phyloP scores from a whole-genome alignment of 2,113 vertebrate species.

The Sardina pilchardus region DNA sequence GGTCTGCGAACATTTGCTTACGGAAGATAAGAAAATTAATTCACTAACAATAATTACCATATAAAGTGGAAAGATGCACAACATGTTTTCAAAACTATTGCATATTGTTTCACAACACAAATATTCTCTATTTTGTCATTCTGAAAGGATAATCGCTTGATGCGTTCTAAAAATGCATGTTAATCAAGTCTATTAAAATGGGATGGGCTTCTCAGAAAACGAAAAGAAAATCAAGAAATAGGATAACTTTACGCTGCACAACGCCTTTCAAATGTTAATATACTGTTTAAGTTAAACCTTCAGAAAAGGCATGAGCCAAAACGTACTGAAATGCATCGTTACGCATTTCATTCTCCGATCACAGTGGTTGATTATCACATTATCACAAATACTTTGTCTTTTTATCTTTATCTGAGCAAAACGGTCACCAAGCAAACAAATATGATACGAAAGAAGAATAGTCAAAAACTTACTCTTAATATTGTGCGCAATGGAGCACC shows the following conservation, averaged over 20 bases:
- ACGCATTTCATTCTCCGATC: not conserved
- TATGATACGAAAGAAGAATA: slow-evolving; percentile 11
- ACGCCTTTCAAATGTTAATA: too few relatives aligned
- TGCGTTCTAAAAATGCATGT: not conserved
- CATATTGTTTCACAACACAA: not conserved
- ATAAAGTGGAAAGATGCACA: not conserved
- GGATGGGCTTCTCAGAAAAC: not conserved
- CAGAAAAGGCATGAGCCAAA: not conserved
- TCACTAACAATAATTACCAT: too few relatives aligned
- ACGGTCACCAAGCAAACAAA: not conserved
- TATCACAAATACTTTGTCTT: not conserved
- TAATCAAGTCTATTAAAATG: not conserved
- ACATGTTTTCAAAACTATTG: not conserved
- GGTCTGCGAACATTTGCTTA: too few relatives aligned
- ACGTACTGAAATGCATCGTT: not conserved
- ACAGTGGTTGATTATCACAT: not conserved
- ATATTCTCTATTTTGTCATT: not conserved
- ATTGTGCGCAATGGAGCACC: slow-evolving; percentile 71
- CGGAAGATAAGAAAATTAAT: too few relatives aligned
- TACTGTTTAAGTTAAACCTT: not conserved
- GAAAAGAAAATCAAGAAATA: not conserved
- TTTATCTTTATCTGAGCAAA: not conserved
- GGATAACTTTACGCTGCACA: too few relatives aligned
- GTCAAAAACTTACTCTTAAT: slow-evolving; percentile 72
- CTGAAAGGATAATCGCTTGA: too few relatives aligned